Evolutionary conservation across 2,797 vertebrate genomes (phyloP).

Genomic region (Eurystomus glaucurus): DNA sequence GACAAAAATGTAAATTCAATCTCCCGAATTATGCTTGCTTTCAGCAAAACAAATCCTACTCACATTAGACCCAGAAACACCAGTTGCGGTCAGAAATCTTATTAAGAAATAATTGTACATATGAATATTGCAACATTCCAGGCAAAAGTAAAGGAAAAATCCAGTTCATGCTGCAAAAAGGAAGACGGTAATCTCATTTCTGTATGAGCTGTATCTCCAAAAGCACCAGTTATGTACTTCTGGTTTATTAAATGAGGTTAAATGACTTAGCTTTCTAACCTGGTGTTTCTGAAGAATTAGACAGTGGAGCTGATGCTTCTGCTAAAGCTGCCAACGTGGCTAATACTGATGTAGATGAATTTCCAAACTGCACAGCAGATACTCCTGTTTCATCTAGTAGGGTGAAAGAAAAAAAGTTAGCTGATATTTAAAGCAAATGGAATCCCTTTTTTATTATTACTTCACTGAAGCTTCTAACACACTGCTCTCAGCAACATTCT

Average conservation of each 20-base stretch:
- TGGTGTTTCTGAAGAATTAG: conserved; percentile 90
- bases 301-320: conserved; percentile 89
- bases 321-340: conserved; percentile 90
- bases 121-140: neutral
- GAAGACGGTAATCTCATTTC: neutral
- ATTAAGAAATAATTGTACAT: neutral
- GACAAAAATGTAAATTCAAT: neutral
- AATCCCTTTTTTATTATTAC: neutral
- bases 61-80: neutral
- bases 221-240: neutral
- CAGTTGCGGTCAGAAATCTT: neutral
- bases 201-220: neutral
- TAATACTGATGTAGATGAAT: conserved; percentile 90
- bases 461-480: neutral
- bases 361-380: conserved; percentile 89
- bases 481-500: neutral
- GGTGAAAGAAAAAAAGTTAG: conserved; percentile 20
- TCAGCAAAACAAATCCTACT: neutral
- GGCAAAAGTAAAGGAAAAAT: neutral
- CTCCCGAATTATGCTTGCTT: neutral
- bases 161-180: neutral
- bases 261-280: conserved; percentile 77
- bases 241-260: neutral
- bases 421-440: neutral
- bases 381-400: conserved; percentile 86